Percentiles rank a stretch among this genome's conserved stretches.
Evolutionary conservation across 2,888 invertebrate species (phyloP).

Genomic region (Aspidapion aeneum): DNA sequence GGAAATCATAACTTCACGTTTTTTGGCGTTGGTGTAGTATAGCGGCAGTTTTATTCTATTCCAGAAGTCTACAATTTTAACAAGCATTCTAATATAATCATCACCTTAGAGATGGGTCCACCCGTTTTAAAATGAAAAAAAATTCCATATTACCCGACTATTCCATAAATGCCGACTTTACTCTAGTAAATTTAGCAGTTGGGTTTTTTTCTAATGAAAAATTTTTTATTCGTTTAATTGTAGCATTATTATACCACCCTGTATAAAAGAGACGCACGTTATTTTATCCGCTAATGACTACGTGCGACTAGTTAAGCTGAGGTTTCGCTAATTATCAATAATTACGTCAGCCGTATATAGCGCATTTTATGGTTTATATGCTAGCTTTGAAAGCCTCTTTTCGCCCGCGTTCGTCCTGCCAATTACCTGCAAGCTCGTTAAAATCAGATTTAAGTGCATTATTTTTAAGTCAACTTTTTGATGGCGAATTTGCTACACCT

Average conservation of each 20-base stretch:
- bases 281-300: background rate
- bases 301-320: background rate
- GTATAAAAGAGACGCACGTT: background rate
- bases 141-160: too few species aligned
- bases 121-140: too few species aligned
- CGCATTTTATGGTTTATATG: background rate
- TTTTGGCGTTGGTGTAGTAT: too few species aligned
- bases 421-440: background rate
- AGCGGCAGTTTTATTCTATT: too few species aligned
- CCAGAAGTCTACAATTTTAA: too few species aligned
- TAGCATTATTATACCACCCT: background rate
- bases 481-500: background rate
- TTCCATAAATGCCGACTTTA: too few species aligned
- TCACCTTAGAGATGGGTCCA: too few species aligned
- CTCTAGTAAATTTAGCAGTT: too few species aligned
- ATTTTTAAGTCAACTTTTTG: background rate
- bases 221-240: too few species aligned
- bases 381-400: background rate
- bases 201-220: too few species aligned
- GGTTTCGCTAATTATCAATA: background rate
- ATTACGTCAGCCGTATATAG: background rate
- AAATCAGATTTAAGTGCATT: background rate
- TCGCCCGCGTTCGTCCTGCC: background rate
- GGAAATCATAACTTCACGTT: too few species aligned
- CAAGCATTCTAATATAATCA: too few species aligned